Evolutionary conservation across 2,797 vertebrate genomes (phyloP), one percentile per base, ranked within the genome.

Genomic region (Australoheros facetus): DNA sequence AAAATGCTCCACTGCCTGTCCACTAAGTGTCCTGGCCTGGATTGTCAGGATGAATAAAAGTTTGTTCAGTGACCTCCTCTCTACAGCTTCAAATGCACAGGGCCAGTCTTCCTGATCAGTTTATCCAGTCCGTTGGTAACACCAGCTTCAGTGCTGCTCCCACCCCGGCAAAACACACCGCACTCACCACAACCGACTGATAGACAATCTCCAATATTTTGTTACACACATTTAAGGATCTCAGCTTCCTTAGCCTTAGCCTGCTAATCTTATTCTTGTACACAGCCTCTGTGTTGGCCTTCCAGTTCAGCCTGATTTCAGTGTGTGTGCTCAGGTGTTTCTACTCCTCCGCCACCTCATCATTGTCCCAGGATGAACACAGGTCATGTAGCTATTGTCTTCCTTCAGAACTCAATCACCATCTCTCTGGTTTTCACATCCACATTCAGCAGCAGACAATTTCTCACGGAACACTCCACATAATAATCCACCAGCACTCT

Each of bases 391-490:
- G 37, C 37, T 17, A 2, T 64, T 21, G 37, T 26, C 14, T 64
- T 64, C 60, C 37, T 26, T 26, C 21, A 14, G n/a, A 9, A 14
- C n/a, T 62, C 23, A 34, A 16, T 23, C n/a, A 42, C 59, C 34
- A 2, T 42, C 17, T 34, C 7, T 19, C 57, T 34, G 57, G 28
- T n/a, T 5, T 1, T 58, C 34, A 39, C 13, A 0, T 4, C 23
- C 34, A 39, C 59, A 62, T 42, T 0, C 1, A 0, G 4, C 3
- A 64, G 37, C 60, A 45, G 42, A 45, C 14, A 42, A 8, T 62
- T 26, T 64, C 60, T 64, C 21, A 45, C 37, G 26, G 21, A 26
- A 42, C 59, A 5, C 51, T 4, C 9, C 53, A 21, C 19, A 10
- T 21, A 55, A 54, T 10, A 17, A 26, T 26, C 60, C 21, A 17